Evolutionary conservation across 2,797 vertebrate species (phyloP), one percentile per base, ranked within the genome.

Genomic region (Microctenopoma steveboyesi): DNA sequence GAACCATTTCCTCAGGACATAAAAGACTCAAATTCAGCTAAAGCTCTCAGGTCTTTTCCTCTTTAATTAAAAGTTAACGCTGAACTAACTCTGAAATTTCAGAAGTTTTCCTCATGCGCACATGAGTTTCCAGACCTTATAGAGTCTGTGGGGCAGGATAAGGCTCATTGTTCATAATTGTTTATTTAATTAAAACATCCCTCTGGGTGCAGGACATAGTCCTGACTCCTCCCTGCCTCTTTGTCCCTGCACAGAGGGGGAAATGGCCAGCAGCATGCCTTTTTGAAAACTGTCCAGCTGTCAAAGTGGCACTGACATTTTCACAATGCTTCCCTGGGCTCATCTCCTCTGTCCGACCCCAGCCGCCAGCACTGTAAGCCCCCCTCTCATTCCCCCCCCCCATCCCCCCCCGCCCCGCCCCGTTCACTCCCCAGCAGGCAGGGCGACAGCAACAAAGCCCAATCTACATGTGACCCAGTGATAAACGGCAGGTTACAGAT

Each of bases 231-330:
- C 72, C 76, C 65, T 69, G 47, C 76, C 87, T 88, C 91, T 92
- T 93, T 94, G 93, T 94, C 88, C 85, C 28, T 28, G 81, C 82
- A 91, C 82, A 79, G 85, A 91, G 88, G 85, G 92, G 93, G 92
- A 92, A 92, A 92, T 88, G 78, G 89, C 90, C 85, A 91, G 90
- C 91, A 93, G 83, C 78, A 85, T 90, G 86, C 69, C 88, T 91
- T 93, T 94, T 92, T 91, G 89, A 93, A 94, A 94, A 94, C 92
- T 94, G 92, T 94, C 93, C 93, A 94, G 92, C 91, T 93, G 92
- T 94, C 93, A 94, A 94, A 94, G 92, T 90, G 86, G 89, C 92
- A 88, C 79, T 93, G 94, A 94, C 93, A 94, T 89, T 88, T 93
- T 92, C 91, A 93, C 93, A 93, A 93, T 89, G 88, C 89, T 64